Base-by-base conservation (phyloP, 2,113 vertebrate genomes). In the Bombycilla garrulus region DNA sequence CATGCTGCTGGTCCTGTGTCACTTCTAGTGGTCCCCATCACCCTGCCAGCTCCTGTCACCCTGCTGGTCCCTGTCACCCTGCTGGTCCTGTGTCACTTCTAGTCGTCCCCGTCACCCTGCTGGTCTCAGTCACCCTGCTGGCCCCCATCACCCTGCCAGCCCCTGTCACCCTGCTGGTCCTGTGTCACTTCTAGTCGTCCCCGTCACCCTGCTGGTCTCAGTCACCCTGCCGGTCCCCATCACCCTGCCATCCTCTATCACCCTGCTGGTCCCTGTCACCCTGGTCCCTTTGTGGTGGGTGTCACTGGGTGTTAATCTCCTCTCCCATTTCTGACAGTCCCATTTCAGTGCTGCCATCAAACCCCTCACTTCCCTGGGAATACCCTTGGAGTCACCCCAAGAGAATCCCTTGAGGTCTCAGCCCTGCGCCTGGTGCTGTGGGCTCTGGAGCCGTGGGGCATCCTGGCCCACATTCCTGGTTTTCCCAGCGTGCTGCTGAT, bases 391-490 rank as follows among this genome's bases (percentile, higher is more conserved):
- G 25, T 36, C 21, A 22, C 36, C 42, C 58, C 40, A 18, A 2
- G 56, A 10, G 20, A 53, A 29, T 5, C 33, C 31, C 22, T 4
- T 0, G 11, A 7, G 11, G 10, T 17, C 15, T 20, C 44, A 26
- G 48, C 16, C 67, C 51, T 1, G 3, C 16, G 20, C 53, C 69
- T 8, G 15, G 3, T 22, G 35, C 82, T 29, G 6, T 2, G 11
- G 48, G 28, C 65, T 45, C 67, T 2, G 10, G 0, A 5, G 33
- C 69, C 5, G 0, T 4, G 64, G 74, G 22, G 2, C 0, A 2
- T 38, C 81, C 92, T 33, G 50, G 45, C 11, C 66, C 57, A 25
- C 12, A 0, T 0, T 1, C 50, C 64, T 2, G 1, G 2, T 15
- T 35, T 50, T 54, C 22, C 76, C 73, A 2, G 29, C 0, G 0